Evolutionary conservation across 2,113 vertebrate genomes (phyloP), one percentile per base, ranked within the genome.

Genomic region (Dendropsophus ebraccatus): DNA sequence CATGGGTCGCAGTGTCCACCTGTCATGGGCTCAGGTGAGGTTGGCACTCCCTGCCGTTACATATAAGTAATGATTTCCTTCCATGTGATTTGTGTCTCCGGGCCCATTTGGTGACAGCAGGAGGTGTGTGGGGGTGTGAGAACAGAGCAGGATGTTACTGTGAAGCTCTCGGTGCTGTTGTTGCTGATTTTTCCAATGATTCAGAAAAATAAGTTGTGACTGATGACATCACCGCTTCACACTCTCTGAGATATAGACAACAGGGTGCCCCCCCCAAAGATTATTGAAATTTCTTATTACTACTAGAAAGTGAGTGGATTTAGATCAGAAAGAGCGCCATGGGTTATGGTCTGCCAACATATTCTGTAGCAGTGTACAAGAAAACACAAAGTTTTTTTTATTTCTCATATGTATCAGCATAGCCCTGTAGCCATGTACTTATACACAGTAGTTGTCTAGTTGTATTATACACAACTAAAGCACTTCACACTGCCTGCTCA

Each of bases 21-120:
- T 99, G 97, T 89, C 94, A 94, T 8, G 97, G 97, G 79, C 94
- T 99, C 87, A 94, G 92, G 97, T 98, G 91, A 94, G 95, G 94
- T 25, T 30, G n/a, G 8, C 4, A 3, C n/a, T 45, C 13, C 19
- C 41, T 81, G 77, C 10, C 32, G 10, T 37, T 7, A 21, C n/a
- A 28, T 21, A 28, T 30, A 25, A 47, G 9, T 69, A 30, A 50
- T 69, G 5, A 52, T 58, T 70, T 82, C 45, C 62, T 82, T 25
- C 21, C 8, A n/a, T 45, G 23, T 9, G n/a, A 75, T 32, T 47
- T 58, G 30, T 49, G 49, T 41, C 74, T 37, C 47, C 47, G 41
- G 28, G 74, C 21, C 30, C 54, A 79, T 75, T n/a, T 76, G 32
- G 23, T 56, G 60, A 54, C 45, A 41, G 60, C 45, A 70, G 83